Conservation (phyloP, 1,140 invertebrate genomes). For the Orchesella cincta region DNA sequence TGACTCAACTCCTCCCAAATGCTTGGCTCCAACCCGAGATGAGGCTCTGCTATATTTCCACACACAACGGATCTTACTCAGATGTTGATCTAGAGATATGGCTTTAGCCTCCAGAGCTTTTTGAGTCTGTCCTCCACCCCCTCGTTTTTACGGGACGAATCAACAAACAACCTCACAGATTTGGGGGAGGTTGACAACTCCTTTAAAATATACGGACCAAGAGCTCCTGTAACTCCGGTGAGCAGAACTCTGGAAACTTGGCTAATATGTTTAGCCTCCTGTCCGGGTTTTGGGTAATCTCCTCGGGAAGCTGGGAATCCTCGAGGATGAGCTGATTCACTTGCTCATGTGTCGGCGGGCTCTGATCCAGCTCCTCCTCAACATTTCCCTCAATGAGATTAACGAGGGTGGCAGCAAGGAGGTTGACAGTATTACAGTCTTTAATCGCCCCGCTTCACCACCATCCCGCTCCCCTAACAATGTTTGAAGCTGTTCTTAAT, state of each 20-base stretch:
- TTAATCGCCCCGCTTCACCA: neutral
- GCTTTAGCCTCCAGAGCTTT: neutral
- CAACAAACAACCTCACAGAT: neutral
- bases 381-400: neutral
- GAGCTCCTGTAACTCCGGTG: slow-evolving; percentile 9
- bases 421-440: neutral
- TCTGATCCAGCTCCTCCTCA: neutral
- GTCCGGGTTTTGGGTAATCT: neutral
- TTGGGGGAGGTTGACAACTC: neutral
- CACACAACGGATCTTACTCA: neutral
- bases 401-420: neutral
- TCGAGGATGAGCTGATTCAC: neutral
- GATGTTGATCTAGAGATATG: neutral
- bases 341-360: neutral
- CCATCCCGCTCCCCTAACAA: neutral
- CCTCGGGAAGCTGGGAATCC: neutral
- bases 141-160: neutral
- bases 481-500: neutral
- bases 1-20: neutral
- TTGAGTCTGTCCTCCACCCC: neutral
- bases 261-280: neutral
- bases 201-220: slow-evolving; percentile 10
- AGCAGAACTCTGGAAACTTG: neutral
- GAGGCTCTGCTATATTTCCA: slow-evolving; percentile 1
- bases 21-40: neutral